Evolutionary conservation across 2,888 invertebrate genomes (phyloP), one percentile per base, ranked within the genome.

Genomic region (Troglohyphantes excavatus): DNA sequence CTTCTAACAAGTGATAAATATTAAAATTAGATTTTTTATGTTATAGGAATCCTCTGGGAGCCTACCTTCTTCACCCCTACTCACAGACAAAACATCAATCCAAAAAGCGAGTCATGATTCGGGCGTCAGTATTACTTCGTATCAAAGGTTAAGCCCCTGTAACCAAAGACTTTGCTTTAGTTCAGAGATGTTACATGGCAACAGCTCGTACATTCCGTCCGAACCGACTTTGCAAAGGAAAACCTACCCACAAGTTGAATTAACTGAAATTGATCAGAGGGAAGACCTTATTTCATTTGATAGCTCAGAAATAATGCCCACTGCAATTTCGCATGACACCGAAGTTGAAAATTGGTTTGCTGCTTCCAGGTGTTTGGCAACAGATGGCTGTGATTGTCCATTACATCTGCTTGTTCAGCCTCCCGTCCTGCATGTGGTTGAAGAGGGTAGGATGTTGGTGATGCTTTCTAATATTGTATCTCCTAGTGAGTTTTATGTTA

Each of bases 401-500:
- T 33, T 82, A 43, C 68, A 82, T 46, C 29, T 89, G 21, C 23
- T 33, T 33, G 76, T 90, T 53, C 83, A 78, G n/a, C 63, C 76
- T 3, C 84, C 84, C 7, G 29, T 63, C 13, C 17, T 90, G 0
- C 27, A 19, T 21, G 72, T 78, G 63, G 84, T 90, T 11, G 78
- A 90, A 59, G 29, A 90, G 23, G 29, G 72, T 19, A 78, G 63
- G 63, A 39, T 90, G 78, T 27, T 90, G 26, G 89, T 90, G 1
- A 83, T 90, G 89, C 11, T 90, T 19, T 83, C 83, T 2, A 29
- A 72, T 26, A 72, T 90, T 53, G 26, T 53, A 9, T 63, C 26
- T 78, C 89, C 89, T 2, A 63, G 39, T 65, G 89, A 90, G 29
- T 90, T 90, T 72, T 90, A 90, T 90, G 78, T 84, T 17, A 90